Conservation (phyloP, 2,113 vertebrate genomes). For the Physeter macrocephalus region DNA sequence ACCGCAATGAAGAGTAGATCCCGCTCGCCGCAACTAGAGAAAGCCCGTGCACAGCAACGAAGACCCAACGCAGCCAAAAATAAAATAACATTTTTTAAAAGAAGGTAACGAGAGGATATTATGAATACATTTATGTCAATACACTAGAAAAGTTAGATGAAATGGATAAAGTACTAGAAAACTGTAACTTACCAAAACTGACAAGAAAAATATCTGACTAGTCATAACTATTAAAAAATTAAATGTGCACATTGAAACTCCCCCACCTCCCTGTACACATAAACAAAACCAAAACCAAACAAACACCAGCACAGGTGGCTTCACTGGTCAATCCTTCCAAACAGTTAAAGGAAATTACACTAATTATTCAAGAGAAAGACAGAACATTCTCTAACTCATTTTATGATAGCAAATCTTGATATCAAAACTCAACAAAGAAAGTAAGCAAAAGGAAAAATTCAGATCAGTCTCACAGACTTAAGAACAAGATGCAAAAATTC, state of each 20-base stretch:
- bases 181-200: not conserved
- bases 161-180: not conserved
- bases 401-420: not conserved
- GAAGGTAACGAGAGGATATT: not conserved
- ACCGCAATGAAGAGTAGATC: too few species aligned
- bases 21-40: too few species aligned
- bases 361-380: not conserved
- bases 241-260: not conserved
- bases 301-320: not conserved
- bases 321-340: not conserved
- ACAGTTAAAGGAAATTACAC: not conserved
- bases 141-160: not conserved
- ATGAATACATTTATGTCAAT: not conserved
- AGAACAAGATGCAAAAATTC: not conserved
- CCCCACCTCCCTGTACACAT: not conserved
- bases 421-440: not conserved
- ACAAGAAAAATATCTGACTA: not conserved
- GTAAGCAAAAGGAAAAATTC: not conserved
- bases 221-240: not conserved
- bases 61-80: too few species aligned
- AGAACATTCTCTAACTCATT: not conserved
- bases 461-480: not conserved
- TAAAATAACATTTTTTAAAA: too few species aligned
- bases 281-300: not conserved
- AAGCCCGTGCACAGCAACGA: too few species aligned